Conservation (phyloP, 1,140 invertebrate species). For the Ostrea edulis region DNA sequence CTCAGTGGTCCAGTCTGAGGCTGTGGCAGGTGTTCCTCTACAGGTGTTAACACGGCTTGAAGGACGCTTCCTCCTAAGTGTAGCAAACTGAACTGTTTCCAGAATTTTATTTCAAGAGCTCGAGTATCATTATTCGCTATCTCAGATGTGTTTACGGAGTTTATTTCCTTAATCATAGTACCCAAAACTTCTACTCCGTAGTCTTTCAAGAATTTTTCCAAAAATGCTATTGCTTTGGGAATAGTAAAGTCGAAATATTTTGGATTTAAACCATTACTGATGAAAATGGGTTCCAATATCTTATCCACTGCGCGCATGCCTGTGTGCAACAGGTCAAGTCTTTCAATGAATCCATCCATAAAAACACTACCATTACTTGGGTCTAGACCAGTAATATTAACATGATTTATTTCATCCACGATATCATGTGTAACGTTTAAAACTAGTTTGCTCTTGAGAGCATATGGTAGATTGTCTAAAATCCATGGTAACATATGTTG, state of each 20-base stretch:
- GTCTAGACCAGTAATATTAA: constrained; percentile 31
- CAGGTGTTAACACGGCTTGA: background rate
- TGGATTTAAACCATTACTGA: background rate
- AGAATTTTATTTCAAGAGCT: background rate
- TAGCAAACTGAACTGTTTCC: background rate
- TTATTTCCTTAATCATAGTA: background rate
- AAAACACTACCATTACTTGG: background rate
- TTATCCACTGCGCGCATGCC: background rate
- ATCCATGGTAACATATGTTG: constrained; percentile 17
- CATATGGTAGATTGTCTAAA: constrained; percentile 28
- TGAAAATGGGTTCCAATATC: background rate
- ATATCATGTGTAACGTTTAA: background rate
- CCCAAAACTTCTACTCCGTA: background rate
- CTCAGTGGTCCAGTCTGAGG: background rate
- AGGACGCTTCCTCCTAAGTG: background rate
- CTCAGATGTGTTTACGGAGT: background rate
- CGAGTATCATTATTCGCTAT: background rate
- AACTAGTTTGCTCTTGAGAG: background rate
- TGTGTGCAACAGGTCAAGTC: constrained; percentile 4
- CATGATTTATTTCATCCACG: constrained; percentile 39
- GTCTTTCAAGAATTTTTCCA: background rate
- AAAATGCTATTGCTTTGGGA: background rate
- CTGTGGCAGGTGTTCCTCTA: background rate
- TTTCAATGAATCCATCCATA: background rate
- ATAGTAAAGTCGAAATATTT: background rate